Conservation (phyloP, 2,888 invertebrate species). For the Agrotis clavis region DNA sequence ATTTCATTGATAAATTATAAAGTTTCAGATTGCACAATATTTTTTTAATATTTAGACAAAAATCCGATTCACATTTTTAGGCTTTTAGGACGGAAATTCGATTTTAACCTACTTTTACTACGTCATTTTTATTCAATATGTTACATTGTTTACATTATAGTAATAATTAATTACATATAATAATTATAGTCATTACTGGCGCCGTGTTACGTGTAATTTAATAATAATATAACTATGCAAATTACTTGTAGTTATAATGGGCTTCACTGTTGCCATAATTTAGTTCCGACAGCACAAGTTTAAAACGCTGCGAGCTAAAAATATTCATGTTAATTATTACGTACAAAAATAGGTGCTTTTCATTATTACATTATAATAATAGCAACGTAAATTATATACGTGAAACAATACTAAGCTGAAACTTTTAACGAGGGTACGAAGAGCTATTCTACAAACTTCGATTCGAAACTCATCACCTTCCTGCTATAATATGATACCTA, state of each 20-base stretch:
- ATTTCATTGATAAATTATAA: too few species aligned
- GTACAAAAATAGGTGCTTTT: conserved; percentile 13
- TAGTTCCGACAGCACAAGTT: conserved; percentile 11
- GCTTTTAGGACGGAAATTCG: too few species aligned
- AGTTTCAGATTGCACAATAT: too few species aligned
- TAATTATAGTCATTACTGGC: neutral
- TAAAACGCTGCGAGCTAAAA: conserved; percentile 25
- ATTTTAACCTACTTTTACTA: too few species aligned
- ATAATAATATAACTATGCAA: conserved; percentile 20
- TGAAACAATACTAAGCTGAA: neutral
- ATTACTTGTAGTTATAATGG: conserved; percentile 14
- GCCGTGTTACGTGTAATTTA: neutral
- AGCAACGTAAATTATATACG: conserved; percentile 9
- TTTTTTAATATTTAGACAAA: too few species aligned
- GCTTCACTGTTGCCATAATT: conserved; percentile 18
- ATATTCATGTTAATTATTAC: conserved; percentile 5
- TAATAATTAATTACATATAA: neutral
- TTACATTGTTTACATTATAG: neutral
- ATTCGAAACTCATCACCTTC: neutral
- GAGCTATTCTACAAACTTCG: neutral
- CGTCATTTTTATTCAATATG: too few species aligned
- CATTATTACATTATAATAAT: conserved; percentile 9
- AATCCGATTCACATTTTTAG: too few species aligned
- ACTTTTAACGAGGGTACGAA: neutral
- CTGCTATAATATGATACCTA: too few species aligned